Conservation (phyloP, 2,113 vertebrate species). For the Geococcyx californianus region DNA sequence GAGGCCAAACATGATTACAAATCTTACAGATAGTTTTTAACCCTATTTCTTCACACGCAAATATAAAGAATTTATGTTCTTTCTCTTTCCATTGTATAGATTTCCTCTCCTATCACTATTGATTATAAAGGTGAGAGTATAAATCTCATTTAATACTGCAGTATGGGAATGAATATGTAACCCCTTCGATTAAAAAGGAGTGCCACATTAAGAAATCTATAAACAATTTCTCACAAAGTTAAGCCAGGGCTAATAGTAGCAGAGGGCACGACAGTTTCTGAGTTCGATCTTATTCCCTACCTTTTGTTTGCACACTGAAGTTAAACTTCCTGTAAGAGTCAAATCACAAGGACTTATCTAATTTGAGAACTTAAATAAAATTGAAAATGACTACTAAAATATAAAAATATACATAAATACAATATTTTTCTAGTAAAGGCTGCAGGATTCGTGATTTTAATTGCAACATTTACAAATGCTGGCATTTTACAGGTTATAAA, state of each 20-base stretch:
- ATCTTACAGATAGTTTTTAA: neutral
- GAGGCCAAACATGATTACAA: neutral
- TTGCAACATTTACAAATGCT: neutral
- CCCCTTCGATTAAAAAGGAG: neutral
- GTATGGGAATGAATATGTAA: neutral
- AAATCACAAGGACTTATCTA: neutral
- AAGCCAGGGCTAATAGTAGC: neutral
- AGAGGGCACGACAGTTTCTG: neutral
- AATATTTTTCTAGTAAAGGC: neutral
- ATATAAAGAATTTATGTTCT: neutral
- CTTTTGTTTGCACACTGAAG: neutral
- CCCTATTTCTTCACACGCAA: neutral
- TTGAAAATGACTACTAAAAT: neutral
- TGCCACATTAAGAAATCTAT: neutral
- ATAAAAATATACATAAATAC: neutral
- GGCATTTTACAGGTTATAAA: neutral
- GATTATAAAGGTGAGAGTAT: neutral
- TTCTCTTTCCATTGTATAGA: neutral
- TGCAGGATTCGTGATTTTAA: neutral
- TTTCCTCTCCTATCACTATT: neutral
- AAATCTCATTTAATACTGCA: neutral
- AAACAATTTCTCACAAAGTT: neutral
- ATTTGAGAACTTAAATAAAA: neutral
- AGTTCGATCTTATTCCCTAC: neutral
- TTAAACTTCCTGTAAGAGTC: neutral